Conservation (phyloP, 2,113 vertebrate species). For the Psettodes erumei region DNA sequence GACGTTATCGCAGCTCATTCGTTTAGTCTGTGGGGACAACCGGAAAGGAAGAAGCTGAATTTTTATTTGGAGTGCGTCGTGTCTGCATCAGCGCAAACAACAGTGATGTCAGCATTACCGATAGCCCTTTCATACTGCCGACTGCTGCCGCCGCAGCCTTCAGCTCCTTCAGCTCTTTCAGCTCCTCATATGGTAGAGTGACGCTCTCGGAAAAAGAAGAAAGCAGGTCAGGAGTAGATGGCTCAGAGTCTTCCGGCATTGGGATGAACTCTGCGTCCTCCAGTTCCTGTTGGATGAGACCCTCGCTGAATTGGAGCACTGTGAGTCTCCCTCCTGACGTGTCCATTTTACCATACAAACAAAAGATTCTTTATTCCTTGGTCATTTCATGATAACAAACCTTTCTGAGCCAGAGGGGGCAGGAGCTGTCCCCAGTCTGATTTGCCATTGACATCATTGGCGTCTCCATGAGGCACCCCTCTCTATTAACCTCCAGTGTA, state of each 20-base stretch:
- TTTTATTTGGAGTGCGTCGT: neutral
- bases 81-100: neutral
- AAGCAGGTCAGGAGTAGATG: slow-evolving; percentile 50
- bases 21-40: slow-evolving; percentile 75
- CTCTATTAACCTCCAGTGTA: slow-evolving; percentile 91
- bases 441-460: slow-evolving; percentile 83
- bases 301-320: slow-evolving; percentile 6
- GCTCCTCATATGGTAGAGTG: slow-evolving; percentile 85
- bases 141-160: slow-evolving; percentile 86
- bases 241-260: slow-evolving; percentile 84
- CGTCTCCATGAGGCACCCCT: slow-evolving; percentile 84
- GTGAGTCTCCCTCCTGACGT: neutral
- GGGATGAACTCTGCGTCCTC: slow-evolving; percentile 97
- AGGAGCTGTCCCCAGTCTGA: slow-evolving; percentile 91
- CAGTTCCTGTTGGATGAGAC: slow-evolving; percentile 86
- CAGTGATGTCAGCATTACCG: slow-evolving; percentile 62
- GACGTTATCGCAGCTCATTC: slow-evolving; percentile 75
- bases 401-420: slow-evolving; percentile 95
- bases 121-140: slow-evolving; percentile 67
- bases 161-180: slow-evolving; percentile 90
- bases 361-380: neutral
- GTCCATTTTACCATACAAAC: neutral
- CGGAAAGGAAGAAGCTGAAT: neutral
- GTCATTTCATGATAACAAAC: slow-evolving; percentile 74
- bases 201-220: slow-evolving; percentile 70